Evolutionary conservation across 1,140 invertebrate species (phyloP).

Genomic region (Trypoxylus dichotomus): DNA sequence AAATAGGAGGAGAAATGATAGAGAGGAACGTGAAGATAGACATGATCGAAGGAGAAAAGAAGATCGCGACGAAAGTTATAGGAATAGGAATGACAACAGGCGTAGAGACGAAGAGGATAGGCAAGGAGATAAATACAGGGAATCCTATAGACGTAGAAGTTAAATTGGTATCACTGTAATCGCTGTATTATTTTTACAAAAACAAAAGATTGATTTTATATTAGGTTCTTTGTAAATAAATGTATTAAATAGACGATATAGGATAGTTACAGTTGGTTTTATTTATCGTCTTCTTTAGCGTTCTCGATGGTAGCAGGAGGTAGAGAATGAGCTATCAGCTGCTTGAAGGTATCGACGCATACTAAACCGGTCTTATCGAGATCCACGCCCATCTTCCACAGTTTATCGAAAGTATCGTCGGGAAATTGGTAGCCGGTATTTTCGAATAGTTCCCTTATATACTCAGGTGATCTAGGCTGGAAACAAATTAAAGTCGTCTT

Average conservation of each 20-base stretch:
- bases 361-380: slow-evolving; percentile 46
- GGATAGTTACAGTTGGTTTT: background rate
- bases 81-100: background rate
- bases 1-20: background rate
- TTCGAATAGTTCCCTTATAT: slow-evolving; percentile 45
- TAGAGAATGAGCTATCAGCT: slow-evolving; percentile 37
- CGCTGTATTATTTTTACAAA: background rate
- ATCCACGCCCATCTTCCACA: slow-evolving; percentile 45
- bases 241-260: background rate
- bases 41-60: background rate
- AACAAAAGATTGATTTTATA: slow-evolving; percentile 5
- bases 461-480: slow-evolving; percentile 45
- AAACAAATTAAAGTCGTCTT: slow-evolving; percentile 14
- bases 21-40: background rate
- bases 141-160: slow-evolving; percentile 2
- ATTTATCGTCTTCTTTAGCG: slow-evolving; percentile 14
- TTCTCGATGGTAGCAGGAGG: slow-evolving; percentile 24
- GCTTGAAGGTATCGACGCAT: slow-evolving; percentile 49
- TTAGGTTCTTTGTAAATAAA: slow-evolving; percentile 10
- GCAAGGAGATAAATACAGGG: background rate
- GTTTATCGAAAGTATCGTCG: slow-evolving; percentile 44
- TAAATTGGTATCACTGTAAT: slow-evolving; percentile 2
- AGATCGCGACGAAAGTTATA: background rate
- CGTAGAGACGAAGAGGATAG: slow-evolving; percentile 4
- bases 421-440: slow-evolving; percentile 46